phyloP scores from a whole-genome alignment of 2,797 vertebrate genomes.

The Furcifer pardalis region DNA sequence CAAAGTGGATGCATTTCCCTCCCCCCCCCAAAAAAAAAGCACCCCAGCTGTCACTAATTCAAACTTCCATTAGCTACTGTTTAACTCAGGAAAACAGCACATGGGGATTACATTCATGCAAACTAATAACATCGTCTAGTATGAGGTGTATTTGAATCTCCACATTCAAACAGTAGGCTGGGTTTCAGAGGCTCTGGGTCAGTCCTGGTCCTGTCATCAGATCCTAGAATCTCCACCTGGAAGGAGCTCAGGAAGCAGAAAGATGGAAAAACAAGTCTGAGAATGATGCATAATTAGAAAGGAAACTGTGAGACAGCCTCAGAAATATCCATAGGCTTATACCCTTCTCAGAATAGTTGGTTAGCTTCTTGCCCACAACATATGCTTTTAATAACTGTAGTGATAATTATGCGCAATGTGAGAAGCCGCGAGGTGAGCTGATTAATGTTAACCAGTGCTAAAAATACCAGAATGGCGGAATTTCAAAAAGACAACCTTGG shows the following conservation, averaged over 20 bases:
- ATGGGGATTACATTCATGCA: too few relatives aligned
- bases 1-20: too few relatives aligned
- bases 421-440: slow-evolving; percentile 16
- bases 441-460: slow-evolving; percentile 21
- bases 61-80: too few relatives aligned
- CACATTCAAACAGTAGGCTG: not conserved
- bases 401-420: slow-evolving; percentile 18
- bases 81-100: too few relatives aligned
- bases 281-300: not conserved
- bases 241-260: not conserved
- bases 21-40: too few relatives aligned
- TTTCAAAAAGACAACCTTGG: slow-evolving; percentile 23
- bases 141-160: not conserved
- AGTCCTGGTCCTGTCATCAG: too few relatives aligned
- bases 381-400: slow-evolving; percentile 6
- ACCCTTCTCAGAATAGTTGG: not conserved
- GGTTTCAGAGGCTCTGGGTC: not conserved
- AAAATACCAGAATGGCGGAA: slow-evolving; percentile 34
- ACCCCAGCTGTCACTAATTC: too few relatives aligned
- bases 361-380: not conserved
- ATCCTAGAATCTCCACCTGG: not conserved
- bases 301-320: not conserved
- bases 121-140: not conserved
- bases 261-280: too few relatives aligned
- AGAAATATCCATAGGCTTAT: not conserved